A percentile compares a stretch with the other conserved stretches of the same genome.
phyloP scores from a whole-genome alignment of 2,888 invertebrate genomes.

The Campoletis raptor region DNA sequence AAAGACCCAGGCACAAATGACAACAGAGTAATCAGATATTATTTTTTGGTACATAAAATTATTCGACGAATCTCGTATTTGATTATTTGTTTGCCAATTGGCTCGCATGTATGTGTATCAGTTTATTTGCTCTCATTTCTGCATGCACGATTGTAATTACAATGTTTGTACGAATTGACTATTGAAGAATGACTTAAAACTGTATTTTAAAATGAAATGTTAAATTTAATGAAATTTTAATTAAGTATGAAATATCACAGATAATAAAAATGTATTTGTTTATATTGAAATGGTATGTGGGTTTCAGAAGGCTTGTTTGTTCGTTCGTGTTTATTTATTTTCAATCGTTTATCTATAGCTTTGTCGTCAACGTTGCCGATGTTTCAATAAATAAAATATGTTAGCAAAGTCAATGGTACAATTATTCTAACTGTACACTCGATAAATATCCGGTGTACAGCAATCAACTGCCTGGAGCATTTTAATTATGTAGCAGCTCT shows the following conservation, averaged over 20 bases:
- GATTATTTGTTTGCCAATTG: neutral
- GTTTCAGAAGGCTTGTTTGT: neutral
- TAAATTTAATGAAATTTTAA: no score
- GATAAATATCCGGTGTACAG: neutral
- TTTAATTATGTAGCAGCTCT: neutral
- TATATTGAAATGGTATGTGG: no score
- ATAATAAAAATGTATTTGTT: no score
- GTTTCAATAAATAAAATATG: neutral
- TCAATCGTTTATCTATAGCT: no score
- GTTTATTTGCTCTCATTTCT: neutral
- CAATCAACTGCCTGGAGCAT: neutral
- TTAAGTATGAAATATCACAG: no score
- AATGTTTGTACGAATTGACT: no score
- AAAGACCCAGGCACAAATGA: neutral
- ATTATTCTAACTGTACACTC: neutral
- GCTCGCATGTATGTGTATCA: neutral
- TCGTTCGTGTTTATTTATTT: neutral
- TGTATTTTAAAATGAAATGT: no score
- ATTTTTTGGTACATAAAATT: neutral
- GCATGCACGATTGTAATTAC: no score
- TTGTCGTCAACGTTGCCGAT: no score
- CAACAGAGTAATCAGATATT: neutral
- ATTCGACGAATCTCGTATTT: neutral
- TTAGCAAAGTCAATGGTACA: neutral
- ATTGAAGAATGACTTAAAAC: no score